Percentiles rank a stretch among this genome's conserved stretches.
Conservation (phyloP, 1,140 invertebrate genomes). For the Procambarus clarkii region DNA sequence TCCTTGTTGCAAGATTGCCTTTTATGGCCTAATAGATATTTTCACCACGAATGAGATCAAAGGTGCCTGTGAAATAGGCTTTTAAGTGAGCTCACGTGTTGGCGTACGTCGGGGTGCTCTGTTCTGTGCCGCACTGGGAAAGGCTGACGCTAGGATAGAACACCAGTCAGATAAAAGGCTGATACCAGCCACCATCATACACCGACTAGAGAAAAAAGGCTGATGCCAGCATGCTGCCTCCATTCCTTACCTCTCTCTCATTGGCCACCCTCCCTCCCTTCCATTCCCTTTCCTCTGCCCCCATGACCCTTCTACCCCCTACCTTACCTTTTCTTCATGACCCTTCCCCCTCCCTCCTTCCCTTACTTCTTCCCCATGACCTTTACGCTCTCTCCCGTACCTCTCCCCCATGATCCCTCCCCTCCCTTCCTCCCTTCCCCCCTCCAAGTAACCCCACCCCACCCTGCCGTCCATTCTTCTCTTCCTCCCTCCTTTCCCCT, state of each 20-base stretch:
- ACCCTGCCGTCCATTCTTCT: background rate
- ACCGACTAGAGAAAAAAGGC: no score
- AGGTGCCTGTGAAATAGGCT: background rate
- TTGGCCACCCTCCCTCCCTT: no score
- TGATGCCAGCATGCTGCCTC: no score
- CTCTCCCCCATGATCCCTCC: background rate
- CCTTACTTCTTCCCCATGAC: background rate
- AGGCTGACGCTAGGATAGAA: no score
- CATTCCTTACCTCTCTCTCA: no score
- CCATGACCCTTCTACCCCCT: background rate
- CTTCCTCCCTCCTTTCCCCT: background rate
- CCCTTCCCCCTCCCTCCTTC: background rate
- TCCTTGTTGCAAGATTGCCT: no score
- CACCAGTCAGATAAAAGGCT: no score
- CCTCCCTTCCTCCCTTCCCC: background rate
- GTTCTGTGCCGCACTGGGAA: no score
- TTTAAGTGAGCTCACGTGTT: background rate
- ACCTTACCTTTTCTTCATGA: background rate
- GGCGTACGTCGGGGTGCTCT: no score
- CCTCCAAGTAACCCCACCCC: background rate
- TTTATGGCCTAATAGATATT: background rate
- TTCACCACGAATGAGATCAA: background rate
- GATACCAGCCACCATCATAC: no score
- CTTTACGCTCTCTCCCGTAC: background rate
- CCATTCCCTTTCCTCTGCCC: no score